Percentiles rank a stretch among this genome's conserved stretches.
Evolutionary conservation across 1,140 invertebrate genomes (phyloP).

Genomic region (Akabosia matsudoensis): DNA sequence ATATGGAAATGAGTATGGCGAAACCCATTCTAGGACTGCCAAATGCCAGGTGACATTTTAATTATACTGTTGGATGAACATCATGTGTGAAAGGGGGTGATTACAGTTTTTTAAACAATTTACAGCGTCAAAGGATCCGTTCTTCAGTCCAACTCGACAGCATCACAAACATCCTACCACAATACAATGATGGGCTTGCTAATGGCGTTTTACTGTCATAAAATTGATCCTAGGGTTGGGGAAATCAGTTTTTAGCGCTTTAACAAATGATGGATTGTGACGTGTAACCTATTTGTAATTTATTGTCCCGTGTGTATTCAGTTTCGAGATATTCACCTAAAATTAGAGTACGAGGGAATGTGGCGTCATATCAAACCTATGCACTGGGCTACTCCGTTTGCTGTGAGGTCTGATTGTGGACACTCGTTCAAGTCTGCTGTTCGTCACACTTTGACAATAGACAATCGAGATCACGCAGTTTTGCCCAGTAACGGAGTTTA

Average conservation of each 20-base stretch:
- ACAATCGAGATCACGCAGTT: background rate
- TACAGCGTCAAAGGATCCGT: background rate
- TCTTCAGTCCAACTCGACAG: background rate
- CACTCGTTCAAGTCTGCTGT: constrained; percentile 4
- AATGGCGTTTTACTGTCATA: background rate
- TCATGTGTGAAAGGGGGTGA: no score
- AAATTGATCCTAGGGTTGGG: background rate
- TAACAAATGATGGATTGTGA: no score
- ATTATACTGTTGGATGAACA: no score
- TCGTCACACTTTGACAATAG: background rate
- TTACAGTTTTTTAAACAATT: background rate
- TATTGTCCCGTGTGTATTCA: background rate
- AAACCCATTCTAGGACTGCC: background rate
- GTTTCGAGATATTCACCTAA: background rate
- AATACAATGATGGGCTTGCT: background rate
- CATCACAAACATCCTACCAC: background rate
- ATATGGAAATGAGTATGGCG: background rate
- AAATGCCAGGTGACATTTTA: background rate
- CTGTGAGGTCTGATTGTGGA: background rate
- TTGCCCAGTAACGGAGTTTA: background rate
- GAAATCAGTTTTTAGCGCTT: no score
- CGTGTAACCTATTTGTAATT: background rate
- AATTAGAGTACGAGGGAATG: background rate
- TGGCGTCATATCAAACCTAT: background rate
- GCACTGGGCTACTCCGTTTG: background rate